Percentiles rank a stretch among this genome's conserved stretches.
Evolutionary conservation across 1,140 invertebrate species (phyloP).

Genomic region (Coptotermes formosanus): DNA sequence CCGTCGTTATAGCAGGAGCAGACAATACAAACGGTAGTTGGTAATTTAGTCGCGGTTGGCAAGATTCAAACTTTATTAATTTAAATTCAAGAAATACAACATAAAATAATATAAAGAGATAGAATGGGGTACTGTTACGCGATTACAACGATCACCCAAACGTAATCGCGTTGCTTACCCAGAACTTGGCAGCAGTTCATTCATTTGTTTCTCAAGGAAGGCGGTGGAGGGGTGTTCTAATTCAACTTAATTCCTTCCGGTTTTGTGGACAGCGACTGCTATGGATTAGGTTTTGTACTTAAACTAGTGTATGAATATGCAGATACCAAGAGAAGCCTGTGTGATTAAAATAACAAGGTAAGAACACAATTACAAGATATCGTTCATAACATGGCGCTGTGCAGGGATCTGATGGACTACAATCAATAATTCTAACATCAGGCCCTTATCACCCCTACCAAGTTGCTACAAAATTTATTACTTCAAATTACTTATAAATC

Average conservation of each 20-base stretch:
- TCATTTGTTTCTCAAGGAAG: neutral
- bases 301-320: neutral
- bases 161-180: neutral
- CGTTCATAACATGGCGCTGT: too few species aligned
- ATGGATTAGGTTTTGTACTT: too few species aligned
- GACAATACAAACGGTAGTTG: neutral
- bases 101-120: neutral
- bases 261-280: neutral
- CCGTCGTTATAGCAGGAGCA: conserved; percentile 8
- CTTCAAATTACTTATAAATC: too few species aligned
- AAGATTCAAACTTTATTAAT: conserved; percentile 20
- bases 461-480: too few species aligned
- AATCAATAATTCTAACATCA: too few species aligned
- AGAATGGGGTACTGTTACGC: neutral
- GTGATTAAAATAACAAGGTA: too few species aligned
- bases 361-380: too few species aligned
- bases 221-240: neutral
- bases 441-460: too few species aligned
- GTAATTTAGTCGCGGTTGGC: neutral
- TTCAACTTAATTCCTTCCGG: neutral
- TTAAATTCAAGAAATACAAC: neutral
- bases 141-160: neutral
- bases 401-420: too few species aligned
- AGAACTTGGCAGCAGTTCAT: neutral
- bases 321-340: neutral